Percentiles rank a stretch among this genome's conserved stretches.
These are phyloP conservation scores for Odontesthes bonariensis DNA, from an alignment of 2,113 vertebrate species.

Conservation along the genomic window DNA sequence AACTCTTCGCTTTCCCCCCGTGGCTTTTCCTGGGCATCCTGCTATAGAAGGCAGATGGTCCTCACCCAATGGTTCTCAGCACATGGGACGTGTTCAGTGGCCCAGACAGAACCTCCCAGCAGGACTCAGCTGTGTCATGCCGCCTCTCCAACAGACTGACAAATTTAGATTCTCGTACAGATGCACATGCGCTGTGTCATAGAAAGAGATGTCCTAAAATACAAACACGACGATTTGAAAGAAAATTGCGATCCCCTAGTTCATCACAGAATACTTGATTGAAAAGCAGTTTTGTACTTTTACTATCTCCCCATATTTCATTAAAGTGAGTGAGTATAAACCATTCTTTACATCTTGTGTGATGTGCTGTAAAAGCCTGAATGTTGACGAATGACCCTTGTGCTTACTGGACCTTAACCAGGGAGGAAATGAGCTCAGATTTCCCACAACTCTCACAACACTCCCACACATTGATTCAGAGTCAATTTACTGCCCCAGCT, in stretches of 20 bases:
- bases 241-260: constrained; percentile 6
- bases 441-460: constrained; percentile 54
- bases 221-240: not conserved
- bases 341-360: constrained; percentile 33
- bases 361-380: constrained; percentile 40
- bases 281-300: not conserved
- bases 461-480: constrained; percentile 59
- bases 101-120: constrained; percentile 65
- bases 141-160: constrained; percentile 49
- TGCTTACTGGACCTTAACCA: constrained; percentile 56
- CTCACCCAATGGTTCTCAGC: constrained; percentile 31
- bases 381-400: constrained; percentile 42
- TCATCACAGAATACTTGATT: not conserved
- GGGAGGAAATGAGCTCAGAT: constrained; percentile 66
- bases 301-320: not conserved
- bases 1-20: constrained; percentile 4
- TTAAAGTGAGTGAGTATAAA: constrained; percentile 15
- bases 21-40: constrained; percentile 19
- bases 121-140: constrained; percentile 65
- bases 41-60: constrained; percentile 61
- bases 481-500: constrained; percentile 49
- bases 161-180: constrained; percentile 49
- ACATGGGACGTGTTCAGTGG: constrained; percentile 63
- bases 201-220: constrained; percentile 16
- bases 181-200: constrained; percentile 22